phyloP scores from a whole-genome alignment of 1,140 invertebrate species.

The Drosophila bocki region DNA sequence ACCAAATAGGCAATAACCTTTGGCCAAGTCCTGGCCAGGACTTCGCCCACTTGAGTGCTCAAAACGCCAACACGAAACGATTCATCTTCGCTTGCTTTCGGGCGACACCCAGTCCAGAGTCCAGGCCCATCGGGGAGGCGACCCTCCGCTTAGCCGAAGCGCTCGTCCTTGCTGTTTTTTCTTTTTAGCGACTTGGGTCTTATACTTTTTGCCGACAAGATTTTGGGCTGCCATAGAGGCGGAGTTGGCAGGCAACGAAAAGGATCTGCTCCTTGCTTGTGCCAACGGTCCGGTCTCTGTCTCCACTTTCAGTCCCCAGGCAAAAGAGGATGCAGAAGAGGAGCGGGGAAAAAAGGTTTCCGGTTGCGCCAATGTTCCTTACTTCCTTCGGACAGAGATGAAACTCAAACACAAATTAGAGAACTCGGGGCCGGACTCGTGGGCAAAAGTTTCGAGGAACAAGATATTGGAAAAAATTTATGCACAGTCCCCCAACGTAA shows the following conservation, averaged over 20 bases:
- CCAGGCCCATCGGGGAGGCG: not conserved
- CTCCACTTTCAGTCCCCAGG: constrained; percentile 61
- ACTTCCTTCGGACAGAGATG: constrained; percentile 62
- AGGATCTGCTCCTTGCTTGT: constrained; percentile 48
- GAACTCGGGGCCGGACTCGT: constrained; percentile 57
- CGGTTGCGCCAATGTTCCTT: constrained; percentile 79
- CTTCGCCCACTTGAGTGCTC: constrained; percentile 72
- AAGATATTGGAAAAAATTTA: constrained; percentile 59
- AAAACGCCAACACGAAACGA: constrained; percentile 82
- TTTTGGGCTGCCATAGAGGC: constrained; percentile 52
- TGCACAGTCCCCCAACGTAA: constrained; percentile 54
- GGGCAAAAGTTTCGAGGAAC: constrained; percentile 57
- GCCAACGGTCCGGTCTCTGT: constrained; percentile 30
- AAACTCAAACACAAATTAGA: constrained; percentile 80
- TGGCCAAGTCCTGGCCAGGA: constrained; percentile 45
- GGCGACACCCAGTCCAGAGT: constrained; percentile 42
- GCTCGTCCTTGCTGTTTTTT: constrained; percentile 69
- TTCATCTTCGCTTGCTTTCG: constrained; percentile 77
- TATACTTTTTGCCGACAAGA: constrained; percentile 44
- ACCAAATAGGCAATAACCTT: constrained; percentile 48
- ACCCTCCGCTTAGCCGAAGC: constrained; percentile 65
- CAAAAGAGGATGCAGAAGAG: constrained; percentile 23
- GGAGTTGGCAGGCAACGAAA: constrained; percentile 34
- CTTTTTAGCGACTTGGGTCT: constrained; percentile 40
- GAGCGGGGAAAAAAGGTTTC: constrained; percentile 68